Base-by-base conservation (phyloP, 2,113 vertebrate species). In the Hippolais icterina region DNA sequence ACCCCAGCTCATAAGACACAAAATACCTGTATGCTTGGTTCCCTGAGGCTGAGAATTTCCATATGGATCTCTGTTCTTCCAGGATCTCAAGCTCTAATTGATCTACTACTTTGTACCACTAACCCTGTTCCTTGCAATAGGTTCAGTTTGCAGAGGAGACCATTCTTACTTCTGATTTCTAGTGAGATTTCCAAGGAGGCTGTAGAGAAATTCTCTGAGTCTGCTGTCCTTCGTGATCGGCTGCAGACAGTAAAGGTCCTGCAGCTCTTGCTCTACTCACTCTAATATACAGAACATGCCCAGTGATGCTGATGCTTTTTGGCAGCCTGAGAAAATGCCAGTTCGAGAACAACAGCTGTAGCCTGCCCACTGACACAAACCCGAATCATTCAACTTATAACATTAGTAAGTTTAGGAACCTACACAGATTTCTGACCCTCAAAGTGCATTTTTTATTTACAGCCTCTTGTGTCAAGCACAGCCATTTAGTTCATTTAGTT, bases 231-330 rank as follows among this genome's bases (percentile, higher is more conserved):
- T 97, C 60, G 82, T 95, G 75, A 95, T 65, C 31, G 12, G 96
- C 91, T 95, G 96, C 87, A 88, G 90, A 94, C 68, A 89, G 39
- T 49, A 60, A 83, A 98, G 96, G 97, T 97, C 96, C 97, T 97
- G 84, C 81, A 94, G 95, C 92, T 96, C 98, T 94, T 97, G 96
- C 96, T 96, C 35, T 94, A 81, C 92, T 94, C 5, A 4, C 65
- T 92, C 93, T 78, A 96, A 90, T 90, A 85, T 86, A 75, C 39
- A 66, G 72, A 93, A 84, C 63, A 93, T 95, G 89, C 63, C 81
- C 92, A 96, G 83, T 96, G 97, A 98, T 97, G 92, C 91, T 96
- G 91, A 97, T 97, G 83, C 77, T 95, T 94, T 96, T 81, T 95
- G 97, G 93, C 91, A 97, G 94, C 61, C 79, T 59, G 61, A 85